These are phyloP conservation scores for Rhizoglyphus robini DNA, from an alignment of 1,140 invertebrate genomes.

Conservation along the genomic window DNA sequence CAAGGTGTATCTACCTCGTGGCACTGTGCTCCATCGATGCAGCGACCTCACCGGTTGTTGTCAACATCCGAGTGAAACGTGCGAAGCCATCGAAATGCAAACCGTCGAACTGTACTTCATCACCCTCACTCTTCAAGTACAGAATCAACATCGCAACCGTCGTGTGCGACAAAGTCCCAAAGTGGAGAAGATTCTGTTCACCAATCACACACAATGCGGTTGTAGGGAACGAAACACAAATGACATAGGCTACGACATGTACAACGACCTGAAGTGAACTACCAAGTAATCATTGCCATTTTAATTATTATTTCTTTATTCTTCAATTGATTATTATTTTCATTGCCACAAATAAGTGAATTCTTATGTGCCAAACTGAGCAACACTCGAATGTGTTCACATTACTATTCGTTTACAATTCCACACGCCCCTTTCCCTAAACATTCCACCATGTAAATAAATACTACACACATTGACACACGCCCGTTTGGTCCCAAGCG, in stretches of 20 bases:
- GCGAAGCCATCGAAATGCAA: conserved; percentile 18
- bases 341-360: too few species aligned
- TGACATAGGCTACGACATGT: background rate
- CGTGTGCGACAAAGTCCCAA: conserved; percentile 14
- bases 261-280: background rate
- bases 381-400: too few species aligned
- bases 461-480: too few species aligned
- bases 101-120: conserved; percentile 24
- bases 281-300: background rate
- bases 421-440: too few species aligned
- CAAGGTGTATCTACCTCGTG: conserved; percentile 24
- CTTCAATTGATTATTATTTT: background rate
- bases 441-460: too few species aligned
- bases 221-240: conserved; percentile 16
- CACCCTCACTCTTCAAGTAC: conserved; percentile 17
- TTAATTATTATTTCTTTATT: background rate
- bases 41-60: conserved; percentile 24
- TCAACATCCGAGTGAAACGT: conserved; percentile 16
- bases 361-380: background rate
- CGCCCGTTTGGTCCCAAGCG: too few species aligned
- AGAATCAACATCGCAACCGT: background rate
- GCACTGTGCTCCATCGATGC: conserved; percentile 25
- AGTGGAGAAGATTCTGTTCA: conserved; percentile 24
- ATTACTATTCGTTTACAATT: too few species aligned
- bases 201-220: conserved; percentile 25